Conservation (phyloP, 2,888 invertebrate genomes). For the Drosophila monieri region DNA sequence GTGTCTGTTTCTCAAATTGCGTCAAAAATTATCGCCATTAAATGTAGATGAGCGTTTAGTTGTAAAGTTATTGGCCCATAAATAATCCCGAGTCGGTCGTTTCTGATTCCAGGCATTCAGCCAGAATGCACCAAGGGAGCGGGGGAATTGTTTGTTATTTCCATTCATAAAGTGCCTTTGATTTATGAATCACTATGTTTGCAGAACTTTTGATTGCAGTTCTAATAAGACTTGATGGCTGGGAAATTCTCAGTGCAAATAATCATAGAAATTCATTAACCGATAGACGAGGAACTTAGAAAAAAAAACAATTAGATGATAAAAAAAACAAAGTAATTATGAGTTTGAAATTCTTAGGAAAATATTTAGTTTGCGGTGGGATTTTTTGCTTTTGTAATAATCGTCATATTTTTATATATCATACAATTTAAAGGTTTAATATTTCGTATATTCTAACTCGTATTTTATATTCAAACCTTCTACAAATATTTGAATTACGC, state of each 20-base stretch:
- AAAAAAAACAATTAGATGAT: conserved; percentile 5
- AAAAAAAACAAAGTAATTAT: neutral
- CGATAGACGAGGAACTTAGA: conserved; percentile 8
- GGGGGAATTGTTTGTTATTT: conserved; percentile 15
- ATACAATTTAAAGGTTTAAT: too few species aligned
- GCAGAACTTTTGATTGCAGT: conserved; percentile 36
- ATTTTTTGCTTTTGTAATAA: too few species aligned
- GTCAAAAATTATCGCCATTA: conserved; percentile 80
- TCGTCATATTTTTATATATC: too few species aligned
- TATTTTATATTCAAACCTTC: neutral
- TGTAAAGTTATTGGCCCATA: conserved; percentile 76
- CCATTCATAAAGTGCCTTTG: conserved; percentile 45
- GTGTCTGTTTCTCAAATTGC: conserved; percentile 73
- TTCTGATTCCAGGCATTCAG: conserved; percentile 8
- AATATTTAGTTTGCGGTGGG: too few species aligned
- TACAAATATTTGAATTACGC: neutral
- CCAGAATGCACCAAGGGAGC: neutral
- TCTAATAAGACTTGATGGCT: conserved; percentile 7
- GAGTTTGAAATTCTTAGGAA: too few species aligned
- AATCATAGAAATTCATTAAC: conserved; percentile 19
- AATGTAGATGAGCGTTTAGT: conserved; percentile 81
- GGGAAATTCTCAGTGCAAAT: conserved; percentile 16
- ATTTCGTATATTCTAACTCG: too few species aligned
- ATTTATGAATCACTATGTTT: conserved; percentile 36
- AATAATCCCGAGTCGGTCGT: conserved; percentile 53